Evolutionary conservation across 2,797 vertebrate species (phyloP).

Genomic region (Aldrovandia affinis): DNA sequence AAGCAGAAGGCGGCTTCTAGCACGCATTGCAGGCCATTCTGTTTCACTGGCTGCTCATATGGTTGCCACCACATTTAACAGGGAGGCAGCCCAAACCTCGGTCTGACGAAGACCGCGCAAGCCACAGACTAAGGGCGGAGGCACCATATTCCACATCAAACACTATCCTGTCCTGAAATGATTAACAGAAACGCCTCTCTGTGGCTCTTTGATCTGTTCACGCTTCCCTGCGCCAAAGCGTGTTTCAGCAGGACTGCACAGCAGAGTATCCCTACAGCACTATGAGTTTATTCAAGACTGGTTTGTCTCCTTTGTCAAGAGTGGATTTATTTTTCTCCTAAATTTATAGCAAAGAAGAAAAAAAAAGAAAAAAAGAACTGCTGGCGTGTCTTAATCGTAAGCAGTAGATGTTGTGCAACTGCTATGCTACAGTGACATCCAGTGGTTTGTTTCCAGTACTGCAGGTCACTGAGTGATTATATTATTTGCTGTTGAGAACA

Average conservation of each 20-base stretch:
- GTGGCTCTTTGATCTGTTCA: not conserved
- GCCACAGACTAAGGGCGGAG: not conserved
- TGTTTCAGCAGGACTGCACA: not conserved
- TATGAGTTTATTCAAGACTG: not conserved
- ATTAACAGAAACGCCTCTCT: not conserved
- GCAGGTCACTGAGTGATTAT: not conserved
- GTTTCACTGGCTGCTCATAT: not conserved
- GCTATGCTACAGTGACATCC: constrained; percentile 1
- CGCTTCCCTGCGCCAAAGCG: not conserved
- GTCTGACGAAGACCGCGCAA: not conserved
- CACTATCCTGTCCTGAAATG: not conserved
- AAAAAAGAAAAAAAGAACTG: too few species aligned
- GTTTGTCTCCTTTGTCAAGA: not conserved
- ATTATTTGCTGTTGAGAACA: not conserved
- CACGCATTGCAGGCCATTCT: not conserved
- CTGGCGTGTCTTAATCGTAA: not conserved
- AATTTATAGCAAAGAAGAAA: too few species aligned
- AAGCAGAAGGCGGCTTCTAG: not conserved
- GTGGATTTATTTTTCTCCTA: not conserved
- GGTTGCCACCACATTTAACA: not conserved
- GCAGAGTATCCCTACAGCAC: not conserved
- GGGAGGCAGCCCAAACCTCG: not conserved
- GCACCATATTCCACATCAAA: not conserved
- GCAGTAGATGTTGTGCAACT: not conserved
- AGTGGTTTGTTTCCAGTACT: constrained; percentile 7